Percentiles rank a stretch among this genome's conserved stretches.
Evolutionary conservation across 2,888 invertebrate species (phyloP).

Genomic region (Drosophila subsilvestris): DNA sequence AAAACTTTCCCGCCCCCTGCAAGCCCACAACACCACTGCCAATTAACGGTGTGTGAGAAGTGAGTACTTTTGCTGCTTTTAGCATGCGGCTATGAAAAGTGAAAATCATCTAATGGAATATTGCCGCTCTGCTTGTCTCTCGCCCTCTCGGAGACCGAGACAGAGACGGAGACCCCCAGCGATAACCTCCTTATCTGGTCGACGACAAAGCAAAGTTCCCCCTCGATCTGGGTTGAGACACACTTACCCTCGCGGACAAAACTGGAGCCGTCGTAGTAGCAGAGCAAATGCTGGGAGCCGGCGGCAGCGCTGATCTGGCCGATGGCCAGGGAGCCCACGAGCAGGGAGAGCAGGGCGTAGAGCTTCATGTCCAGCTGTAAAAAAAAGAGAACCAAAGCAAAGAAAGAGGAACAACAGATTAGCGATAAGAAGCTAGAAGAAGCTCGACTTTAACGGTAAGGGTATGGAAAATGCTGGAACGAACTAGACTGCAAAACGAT

Average conservation of each 20-base stretch:
- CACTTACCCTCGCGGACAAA: conserved; percentile 82
- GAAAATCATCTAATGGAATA: conserved; percentile 47
- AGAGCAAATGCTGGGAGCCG: conserved; percentile 69
- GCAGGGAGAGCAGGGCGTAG: conserved; percentile 67
- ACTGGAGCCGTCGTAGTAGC: conserved; percentile 82
- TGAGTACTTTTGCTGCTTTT: conserved; percentile 30
- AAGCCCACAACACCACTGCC: neutral
- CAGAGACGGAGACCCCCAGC: neutral
- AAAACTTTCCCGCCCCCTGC: conserved; percentile 1
- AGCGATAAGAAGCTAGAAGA: neutral
- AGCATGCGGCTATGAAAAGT: conserved; percentile 45
- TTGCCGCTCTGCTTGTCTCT: neutral
- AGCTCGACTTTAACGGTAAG: neutral
- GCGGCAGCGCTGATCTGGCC: conserved; percentile 57
- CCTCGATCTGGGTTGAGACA: neutral
- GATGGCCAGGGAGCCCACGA: conserved; percentile 70
- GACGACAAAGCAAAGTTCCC: neutral
- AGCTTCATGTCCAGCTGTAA: conserved; percentile 72
- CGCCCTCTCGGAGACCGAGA: neutral
- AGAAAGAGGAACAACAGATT: conserved; percentile 10
- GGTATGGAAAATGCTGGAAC: neutral
- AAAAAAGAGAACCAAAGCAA: conserved; percentile 10
- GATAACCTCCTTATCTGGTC: conserved; percentile 41
- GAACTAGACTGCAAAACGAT: too few species aligned
- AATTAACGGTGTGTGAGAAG: conserved; percentile 10